Evolutionary conservation across 2,797 vertebrate species (phyloP), one percentile per base, ranked within the genome.

Genomic region (Propithecus perrieri): DNA sequence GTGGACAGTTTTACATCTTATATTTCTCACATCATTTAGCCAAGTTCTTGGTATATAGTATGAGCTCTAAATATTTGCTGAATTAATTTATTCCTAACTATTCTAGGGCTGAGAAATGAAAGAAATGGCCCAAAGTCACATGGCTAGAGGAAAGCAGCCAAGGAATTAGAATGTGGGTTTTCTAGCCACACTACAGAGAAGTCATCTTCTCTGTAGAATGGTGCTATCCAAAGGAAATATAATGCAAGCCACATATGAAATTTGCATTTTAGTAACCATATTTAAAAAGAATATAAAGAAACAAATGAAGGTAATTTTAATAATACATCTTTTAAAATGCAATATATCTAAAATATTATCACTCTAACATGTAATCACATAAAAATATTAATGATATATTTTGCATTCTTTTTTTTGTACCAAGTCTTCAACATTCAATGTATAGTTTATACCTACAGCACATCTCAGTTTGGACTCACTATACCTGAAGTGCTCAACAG

Each of bases 241-340:
- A 87, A 74, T 75, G 33, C 28, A 94, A 86, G 14, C 57, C 59
- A 69, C 18, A 33, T 63, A 43, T 48, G 59, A 74, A 75, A 53
- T 63, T 88, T 57, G 72, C 28, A 90, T 48, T 89, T 67, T 57
- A 41, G 5, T 69, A 88, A 41, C 48, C 22, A 28, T 71, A 88
- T 72, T 84, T 76, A 33, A 28, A 94, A 89, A 79, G 28, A 81
- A 30, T 75, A 85, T 76, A 46, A 94, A 85, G 72, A 83, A 94
- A 81, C 30, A 24, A n/a, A 17, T 57, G 8, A 9, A 46, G 9
- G 3, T 81, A 46, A 87, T 81, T 75, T 94, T 81, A 85, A 46
- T 63, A 88, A 48, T 50, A 43, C 1, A 87, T 6, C 72, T 76
- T 55, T 72, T 86, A 93, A 65, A 85, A 72, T 59, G 41, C 20